These are phyloP conservation scores for Zenarchopterus dispar DNA, from an alignment of 2,797 vertebrate species.

Conservation along the genomic window DNA sequence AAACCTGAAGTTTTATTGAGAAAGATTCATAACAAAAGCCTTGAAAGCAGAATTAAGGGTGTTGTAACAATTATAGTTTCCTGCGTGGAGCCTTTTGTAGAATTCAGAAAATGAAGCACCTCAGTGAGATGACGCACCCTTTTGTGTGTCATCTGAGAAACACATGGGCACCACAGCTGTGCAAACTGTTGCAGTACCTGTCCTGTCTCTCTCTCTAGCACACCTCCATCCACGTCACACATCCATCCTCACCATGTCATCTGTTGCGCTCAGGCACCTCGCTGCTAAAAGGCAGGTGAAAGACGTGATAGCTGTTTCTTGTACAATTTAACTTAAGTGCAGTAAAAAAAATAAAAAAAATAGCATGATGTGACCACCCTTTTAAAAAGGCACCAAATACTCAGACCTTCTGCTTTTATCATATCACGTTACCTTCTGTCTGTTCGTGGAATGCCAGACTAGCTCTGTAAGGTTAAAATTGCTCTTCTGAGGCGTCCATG, in stretches of 20 bases:
- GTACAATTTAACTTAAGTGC: background rate
- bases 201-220: constrained; percentile 18
- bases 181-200: constrained; percentile 52
- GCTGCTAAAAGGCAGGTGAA: background rate
- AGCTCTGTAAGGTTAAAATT: background rate
- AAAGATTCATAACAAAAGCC: no score
- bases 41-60: constrained; percentile 18
- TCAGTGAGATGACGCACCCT: constrained; percentile 37
- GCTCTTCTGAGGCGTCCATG: background rate
- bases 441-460: background rate
- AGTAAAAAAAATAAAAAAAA: background rate
- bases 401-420: constrained; percentile 1
- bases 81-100: constrained; percentile 26
- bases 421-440: background rate
- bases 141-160: constrained; percentile 36
- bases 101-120: constrained; percentile 34
- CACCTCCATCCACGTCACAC: background rate
- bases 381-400: no score
- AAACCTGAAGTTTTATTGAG: no score
- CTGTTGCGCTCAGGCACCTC: background rate
- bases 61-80: constrained; percentile 19
- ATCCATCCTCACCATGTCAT: constrained; percentile 16
- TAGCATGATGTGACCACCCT: no score
- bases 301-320: background rate
- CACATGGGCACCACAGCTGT: constrained; percentile 52